phyloP scores from a whole-genome alignment of 2,888 invertebrate species.

The Tyria jacobaeae region DNA sequence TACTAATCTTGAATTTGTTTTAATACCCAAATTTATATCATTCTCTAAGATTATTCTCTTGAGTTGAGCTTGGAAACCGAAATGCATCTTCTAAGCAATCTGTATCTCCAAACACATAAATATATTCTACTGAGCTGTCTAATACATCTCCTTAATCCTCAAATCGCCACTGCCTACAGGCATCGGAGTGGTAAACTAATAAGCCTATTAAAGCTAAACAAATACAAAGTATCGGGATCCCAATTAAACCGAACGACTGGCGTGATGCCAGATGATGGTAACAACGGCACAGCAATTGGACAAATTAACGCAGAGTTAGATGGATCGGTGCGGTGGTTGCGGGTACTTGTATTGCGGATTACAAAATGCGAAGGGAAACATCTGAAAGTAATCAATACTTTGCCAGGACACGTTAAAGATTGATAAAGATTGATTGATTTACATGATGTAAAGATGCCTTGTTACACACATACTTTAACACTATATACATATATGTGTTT shows the following conservation, averaged over 20 bases:
- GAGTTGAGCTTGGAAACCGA: no score
- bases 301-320: conserved; percentile 48
- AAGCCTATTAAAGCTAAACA: conserved; percentile 46
- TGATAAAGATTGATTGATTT: background rate
- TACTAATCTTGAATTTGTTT: no score
- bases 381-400: conserved; percentile 6
- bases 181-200: conserved; percentile 35
- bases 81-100: background rate
- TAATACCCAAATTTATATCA: no score
- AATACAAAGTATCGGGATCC: conserved; percentile 48
- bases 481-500: no score
- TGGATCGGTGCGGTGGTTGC: conserved; percentile 38
- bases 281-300: conserved; percentile 41
- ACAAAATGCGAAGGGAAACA: conserved; percentile 15
- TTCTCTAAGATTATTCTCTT: no score
- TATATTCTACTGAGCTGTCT: background rate
- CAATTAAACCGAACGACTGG: conserved; percentile 46
- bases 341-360: conserved; percentile 25
- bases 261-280: conserved; percentile 42
- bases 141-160: conserved; percentile 28
- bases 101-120: background rate
- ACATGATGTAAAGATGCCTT: background rate
- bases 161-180: conserved; percentile 23
- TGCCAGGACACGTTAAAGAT: background rate
- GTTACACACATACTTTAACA: no score